These are phyloP conservation scores for Apodemia mormo DNA, from an alignment of 2,888 invertebrate species.

Conservation along the genomic window DNA sequence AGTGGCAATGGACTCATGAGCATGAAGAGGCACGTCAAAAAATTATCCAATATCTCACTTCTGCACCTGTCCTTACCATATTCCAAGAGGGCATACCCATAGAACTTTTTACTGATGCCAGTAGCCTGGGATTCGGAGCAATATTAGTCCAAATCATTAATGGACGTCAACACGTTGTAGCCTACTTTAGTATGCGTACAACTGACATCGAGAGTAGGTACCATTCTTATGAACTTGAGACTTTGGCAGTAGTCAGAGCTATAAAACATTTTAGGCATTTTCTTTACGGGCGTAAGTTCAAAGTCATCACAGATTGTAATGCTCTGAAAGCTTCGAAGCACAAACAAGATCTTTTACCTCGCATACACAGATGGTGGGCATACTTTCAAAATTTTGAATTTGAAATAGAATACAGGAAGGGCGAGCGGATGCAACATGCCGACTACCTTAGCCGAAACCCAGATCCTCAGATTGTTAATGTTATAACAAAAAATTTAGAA, in stretches of 20 bases:
- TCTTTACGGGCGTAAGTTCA: constrained; percentile 34
- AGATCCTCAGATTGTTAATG: constrained; percentile 26
- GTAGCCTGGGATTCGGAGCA: constrained; percentile 33
- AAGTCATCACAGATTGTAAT: constrained; percentile 41
- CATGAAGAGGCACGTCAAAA: constrained; percentile 12
- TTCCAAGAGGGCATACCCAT: constrained; percentile 19
- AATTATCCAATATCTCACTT: neutral
- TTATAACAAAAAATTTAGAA: constrained; percentile 33
- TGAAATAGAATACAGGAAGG: too few species aligned
- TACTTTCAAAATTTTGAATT: too few species aligned
- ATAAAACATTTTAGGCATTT: constrained; percentile 42
- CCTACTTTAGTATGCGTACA: constrained; percentile 23
- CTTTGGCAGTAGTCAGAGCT: constrained; percentile 36
- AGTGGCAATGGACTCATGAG: constrained; percentile 27
- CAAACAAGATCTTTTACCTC: constrained; percentile 37
- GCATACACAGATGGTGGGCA: too few species aligned
- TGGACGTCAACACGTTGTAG: constrained; percentile 7
- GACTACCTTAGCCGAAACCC: constrained; percentile 43
- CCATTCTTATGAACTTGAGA: too few species aligned
- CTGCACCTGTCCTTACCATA: constrained; percentile 19
- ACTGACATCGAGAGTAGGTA: constrained; percentile 21
- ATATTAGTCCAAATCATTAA: constrained; percentile 24
- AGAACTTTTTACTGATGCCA: constrained; percentile 35
- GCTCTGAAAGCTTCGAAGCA: constrained; percentile 40
- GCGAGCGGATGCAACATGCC: constrained; percentile 36